These are phyloP conservation scores for Caloenas nicobarica DNA, from an alignment of 2,113 vertebrate genomes.

Conservation along the genomic window DNA sequence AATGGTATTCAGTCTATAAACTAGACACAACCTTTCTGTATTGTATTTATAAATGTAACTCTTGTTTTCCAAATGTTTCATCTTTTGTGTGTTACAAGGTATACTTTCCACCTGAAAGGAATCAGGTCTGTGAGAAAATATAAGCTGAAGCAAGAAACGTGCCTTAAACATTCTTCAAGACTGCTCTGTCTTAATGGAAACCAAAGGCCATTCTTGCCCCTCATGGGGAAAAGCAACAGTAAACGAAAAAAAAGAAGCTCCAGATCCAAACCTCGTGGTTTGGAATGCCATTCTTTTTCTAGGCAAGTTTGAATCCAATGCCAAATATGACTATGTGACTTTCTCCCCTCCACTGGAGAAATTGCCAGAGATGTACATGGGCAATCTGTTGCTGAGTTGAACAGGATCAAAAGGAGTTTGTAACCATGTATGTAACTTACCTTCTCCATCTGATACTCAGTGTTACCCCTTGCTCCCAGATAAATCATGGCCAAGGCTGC, in stretches of 20 bases:
- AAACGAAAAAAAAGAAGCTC: not conserved
- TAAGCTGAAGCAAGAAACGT: not conserved
- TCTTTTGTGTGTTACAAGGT: not conserved
- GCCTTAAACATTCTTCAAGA: not conserved
- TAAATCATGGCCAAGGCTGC: slow-evolving; percentile 83
- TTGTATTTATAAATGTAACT: not conserved
- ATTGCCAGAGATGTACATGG: not conserved
- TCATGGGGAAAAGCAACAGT: not conserved
- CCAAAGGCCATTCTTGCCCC: not conserved
- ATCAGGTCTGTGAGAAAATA: not conserved
- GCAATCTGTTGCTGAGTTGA: not conserved
- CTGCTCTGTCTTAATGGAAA: not conserved
- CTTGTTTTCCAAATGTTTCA: not conserved
- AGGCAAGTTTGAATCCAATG: not conserved
- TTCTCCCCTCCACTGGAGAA: not conserved
- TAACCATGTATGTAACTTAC: slow-evolving; percentile 60
- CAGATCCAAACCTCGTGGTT: not conserved
- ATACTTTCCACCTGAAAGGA: not conserved
- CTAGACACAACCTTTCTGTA: not conserved
- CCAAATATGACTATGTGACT: not conserved
- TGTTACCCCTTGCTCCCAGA: slow-evolving; percentile 82
- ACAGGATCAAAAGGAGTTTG: not conserved
- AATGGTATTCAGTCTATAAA: not conserved
- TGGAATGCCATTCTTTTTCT: not conserved
- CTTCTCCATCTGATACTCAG: slow-evolving; percentile 83